A percentile compares a stretch with the other conserved stretches of the same genome.
Evolutionary conservation across 2,888 invertebrate species (phyloP).

Genomic region (Acleris emargana): DNA sequence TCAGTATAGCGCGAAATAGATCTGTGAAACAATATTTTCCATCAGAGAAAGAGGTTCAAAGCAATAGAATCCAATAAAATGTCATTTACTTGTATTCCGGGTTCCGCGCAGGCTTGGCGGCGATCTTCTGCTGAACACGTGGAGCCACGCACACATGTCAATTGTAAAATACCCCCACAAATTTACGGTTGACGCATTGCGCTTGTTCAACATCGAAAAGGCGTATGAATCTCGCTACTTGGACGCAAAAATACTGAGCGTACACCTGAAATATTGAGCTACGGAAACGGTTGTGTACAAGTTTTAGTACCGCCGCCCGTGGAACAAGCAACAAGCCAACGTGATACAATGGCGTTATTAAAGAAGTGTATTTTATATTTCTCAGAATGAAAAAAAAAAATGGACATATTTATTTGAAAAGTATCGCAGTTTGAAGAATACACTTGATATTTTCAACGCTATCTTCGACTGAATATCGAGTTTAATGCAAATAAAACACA

Average conservation of each 20-base stretch:
- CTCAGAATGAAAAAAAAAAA: too few species aligned
- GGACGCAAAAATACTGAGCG: conserved; percentile 17
- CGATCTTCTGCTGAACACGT: conserved; percentile 24
- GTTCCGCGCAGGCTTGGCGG: conserved; percentile 15
- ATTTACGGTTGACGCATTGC: conserved; percentile 36
- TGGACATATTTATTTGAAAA: neutral
- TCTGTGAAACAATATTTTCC: conserved; percentile 49
- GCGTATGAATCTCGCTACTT: conserved; percentile 22
- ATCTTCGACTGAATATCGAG: conserved; percentile 9
- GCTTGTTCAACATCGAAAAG: conserved; percentile 31
- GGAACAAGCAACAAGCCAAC: neutral
- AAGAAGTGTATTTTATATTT: neutral
- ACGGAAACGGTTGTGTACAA: neutral
- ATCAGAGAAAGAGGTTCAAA: conserved; percentile 49
- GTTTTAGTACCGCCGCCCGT: neutral
- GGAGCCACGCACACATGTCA: conserved; percentile 33
- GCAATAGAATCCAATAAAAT: conserved; percentile 52
- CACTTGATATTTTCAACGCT: conserved; percentile 1
- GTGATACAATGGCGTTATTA: neutral
- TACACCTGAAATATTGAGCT: conserved; percentile 11
- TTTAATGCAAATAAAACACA: conserved; percentile 20
- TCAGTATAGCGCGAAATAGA: conserved; percentile 46
- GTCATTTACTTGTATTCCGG: conserved; percentile 45
- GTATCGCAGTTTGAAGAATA: too few species aligned
- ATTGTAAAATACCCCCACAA: conserved; percentile 33